phyloP scores from a whole-genome alignment of 2,113 vertebrate species.

The Choloepus hoffmanni region DNA sequence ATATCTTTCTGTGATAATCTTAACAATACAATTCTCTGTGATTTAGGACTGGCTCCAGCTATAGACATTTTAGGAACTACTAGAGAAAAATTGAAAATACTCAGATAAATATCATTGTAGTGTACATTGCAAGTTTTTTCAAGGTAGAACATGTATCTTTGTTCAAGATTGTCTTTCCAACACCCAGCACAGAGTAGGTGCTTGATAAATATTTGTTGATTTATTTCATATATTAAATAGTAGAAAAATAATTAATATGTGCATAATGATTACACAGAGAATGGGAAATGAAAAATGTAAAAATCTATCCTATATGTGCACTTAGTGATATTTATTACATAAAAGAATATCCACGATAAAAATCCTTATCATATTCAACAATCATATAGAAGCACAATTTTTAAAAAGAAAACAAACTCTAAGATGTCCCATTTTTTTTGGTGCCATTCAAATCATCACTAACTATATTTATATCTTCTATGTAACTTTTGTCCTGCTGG shows the following conservation, averaged over 20 bases:
- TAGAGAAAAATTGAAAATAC: background rate
- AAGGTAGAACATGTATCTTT: background rate
- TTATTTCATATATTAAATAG: conserved; percentile 10
- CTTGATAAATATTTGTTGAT: background rate
- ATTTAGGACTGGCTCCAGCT: background rate
- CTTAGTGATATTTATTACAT: conserved; percentile 12
- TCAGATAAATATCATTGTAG: background rate
- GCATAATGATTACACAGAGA: background rate
- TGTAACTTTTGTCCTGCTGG: background rate
- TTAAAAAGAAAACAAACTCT: background rate
- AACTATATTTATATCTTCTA: background rate
- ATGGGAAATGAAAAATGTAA: background rate
- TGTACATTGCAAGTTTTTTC: background rate
- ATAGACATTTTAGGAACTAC: background rate
- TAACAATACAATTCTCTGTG: background rate
- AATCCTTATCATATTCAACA: background rate
- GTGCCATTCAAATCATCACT: background rate
- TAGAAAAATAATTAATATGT: background rate
- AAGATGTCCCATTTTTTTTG: background rate
- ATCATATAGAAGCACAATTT: background rate
- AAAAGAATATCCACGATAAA: background rate
- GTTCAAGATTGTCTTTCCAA: background rate
- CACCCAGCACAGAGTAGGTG: background rate
- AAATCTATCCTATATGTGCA: background rate
- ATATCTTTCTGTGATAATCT: background rate